These are phyloP conservation scores for Rhabditoides inermis DNA, from an alignment of 2,888 invertebrate genomes.

Conservation along the genomic window DNA sequence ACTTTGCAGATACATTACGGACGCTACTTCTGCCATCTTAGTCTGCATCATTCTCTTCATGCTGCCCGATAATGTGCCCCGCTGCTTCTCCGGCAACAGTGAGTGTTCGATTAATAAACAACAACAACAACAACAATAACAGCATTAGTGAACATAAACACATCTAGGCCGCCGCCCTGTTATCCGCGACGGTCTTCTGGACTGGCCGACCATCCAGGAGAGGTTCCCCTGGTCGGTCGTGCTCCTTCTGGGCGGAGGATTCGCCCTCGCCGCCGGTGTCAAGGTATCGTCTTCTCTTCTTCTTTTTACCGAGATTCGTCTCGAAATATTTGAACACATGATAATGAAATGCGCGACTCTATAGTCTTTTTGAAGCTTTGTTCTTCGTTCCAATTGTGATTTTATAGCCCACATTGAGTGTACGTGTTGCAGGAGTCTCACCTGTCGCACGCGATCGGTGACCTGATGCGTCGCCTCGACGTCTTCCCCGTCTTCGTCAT, in stretches of 20 bases:
- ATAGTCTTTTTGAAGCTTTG: slow-evolving; percentile 23
- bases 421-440: slow-evolving; percentile 60
- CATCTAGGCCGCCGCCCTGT: not conserved
- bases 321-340: not conserved
- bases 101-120: not conserved
- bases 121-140: not conserved
- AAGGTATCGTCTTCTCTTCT: slow-evolving; percentile 12
- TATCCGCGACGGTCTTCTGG: slow-evolving; percentile 24
- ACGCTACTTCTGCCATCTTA: slow-evolving; percentile 65
- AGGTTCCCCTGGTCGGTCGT: slow-evolving; percentile 47
- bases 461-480: slow-evolving; percentile 64
- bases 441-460: slow-evolving; percentile 70
- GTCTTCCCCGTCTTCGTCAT: slow-evolving; percentile 64
- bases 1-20: slow-evolving; percentile 46
- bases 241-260: slow-evolving; percentile 45
- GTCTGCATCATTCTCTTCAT: slow-evolving; percentile 75
- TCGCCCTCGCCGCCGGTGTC: slow-evolving; percentile 45
- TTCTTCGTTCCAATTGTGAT: slow-evolving; percentile 22
- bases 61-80: slow-evolving; percentile 67
- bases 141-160: not conserved
- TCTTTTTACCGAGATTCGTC: too few relatives aligned
- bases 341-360: slow-evolving; percentile 54
- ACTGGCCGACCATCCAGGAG: slow-evolving; percentile 37
- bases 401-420: slow-evolving; percentile 33
- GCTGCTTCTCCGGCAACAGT: slow-evolving; percentile 5